Conservation (phyloP, 2,888 invertebrate genomes). For the Ditylenchus weischeri region DNA sequence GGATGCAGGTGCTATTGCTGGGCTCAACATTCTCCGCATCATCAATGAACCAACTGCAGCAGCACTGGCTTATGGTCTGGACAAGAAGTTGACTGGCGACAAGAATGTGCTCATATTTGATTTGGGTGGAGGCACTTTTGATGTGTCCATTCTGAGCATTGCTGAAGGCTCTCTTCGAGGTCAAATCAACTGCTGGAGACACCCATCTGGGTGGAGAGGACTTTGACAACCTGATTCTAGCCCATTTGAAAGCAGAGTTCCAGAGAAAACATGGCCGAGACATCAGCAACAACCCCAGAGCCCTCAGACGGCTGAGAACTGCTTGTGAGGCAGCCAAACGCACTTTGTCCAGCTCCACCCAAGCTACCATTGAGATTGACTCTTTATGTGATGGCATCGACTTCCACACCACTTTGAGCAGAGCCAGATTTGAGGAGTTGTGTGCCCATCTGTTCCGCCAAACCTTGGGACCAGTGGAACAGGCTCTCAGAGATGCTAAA, state of each 20-base stretch:
- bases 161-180: slow-evolving; percentile 73
- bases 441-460: slow-evolving; percentile 39
- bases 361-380: slow-evolving; percentile 79
- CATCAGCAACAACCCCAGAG: too few relatives aligned
- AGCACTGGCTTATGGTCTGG: slow-evolving; percentile 39
- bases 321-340: too few relatives aligned
- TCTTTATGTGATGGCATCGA: slow-evolving; percentile 90
- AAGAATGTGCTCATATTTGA: too few relatives aligned
- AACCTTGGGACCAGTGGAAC: slow-evolving; percentile 18
- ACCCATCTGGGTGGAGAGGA: slow-evolving; percentile 34
- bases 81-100: slow-evolving; percentile 14
- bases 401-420: slow-evolving; percentile 91
- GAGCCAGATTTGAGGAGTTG: slow-evolving; percentile 14
- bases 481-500: slow-evolving; percentile 64
- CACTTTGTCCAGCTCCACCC: slow-evolving; percentile 56
- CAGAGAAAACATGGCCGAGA: slow-evolving; percentile 68
- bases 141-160: slow-evolving; percentile 93
- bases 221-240: slow-evolving; percentile 55
- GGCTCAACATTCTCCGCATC: slow-evolving; percentile 61
- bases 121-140: slow-evolving; percentile 76
- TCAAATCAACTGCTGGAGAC: slow-evolving; percentile 41
- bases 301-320: too few relatives aligned
- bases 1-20: slow-evolving; percentile 29
- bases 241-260: slow-evolving; percentile 60
- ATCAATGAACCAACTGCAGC: slow-evolving; percentile 42